Conservation (phyloP, 2,888 invertebrate genomes). For the Drosophila nigricruria region DNA sequence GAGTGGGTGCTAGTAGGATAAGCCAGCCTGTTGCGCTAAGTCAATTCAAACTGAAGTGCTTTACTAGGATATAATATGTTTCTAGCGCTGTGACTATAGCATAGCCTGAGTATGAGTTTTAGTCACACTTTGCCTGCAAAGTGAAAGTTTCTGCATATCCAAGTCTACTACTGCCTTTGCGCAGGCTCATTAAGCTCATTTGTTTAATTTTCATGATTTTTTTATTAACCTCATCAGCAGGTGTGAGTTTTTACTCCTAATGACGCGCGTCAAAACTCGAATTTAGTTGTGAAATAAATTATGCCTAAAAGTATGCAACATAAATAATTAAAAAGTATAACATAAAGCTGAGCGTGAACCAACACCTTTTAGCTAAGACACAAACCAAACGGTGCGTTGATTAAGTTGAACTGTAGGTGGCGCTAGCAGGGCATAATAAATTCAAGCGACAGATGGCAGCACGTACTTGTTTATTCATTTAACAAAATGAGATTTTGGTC, state of each 20-base stretch:
- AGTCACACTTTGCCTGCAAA: background rate
- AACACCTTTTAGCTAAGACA: background rate
- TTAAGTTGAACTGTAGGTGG: background rate
- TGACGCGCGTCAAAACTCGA: background rate
- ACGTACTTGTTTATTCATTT: too few species aligned
- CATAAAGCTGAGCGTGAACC: background rate
- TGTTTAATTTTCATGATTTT: background rate
- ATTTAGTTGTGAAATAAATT: background rate
- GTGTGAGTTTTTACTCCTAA: background rate
- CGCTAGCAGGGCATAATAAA: background rate
- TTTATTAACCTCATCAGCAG: background rate
- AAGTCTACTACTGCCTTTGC: background rate
- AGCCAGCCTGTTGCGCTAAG: conserved; percentile 10
- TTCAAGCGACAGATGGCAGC: background rate
- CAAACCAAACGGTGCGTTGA: background rate
- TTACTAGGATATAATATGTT: too few species aligned
- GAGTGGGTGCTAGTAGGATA: background rate
- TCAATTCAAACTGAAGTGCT: too few species aligned
- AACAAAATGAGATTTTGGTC: background rate
- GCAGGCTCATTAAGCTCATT: conserved; percentile 1
- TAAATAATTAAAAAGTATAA: too few species aligned
- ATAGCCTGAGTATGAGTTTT: background rate
- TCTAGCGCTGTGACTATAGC: background rate
- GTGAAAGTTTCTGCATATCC: background rate
- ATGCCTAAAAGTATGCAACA: background rate